These are phyloP conservation scores for Sus cebifrons DNA, from an alignment of 2,797 vertebrate species.

Conservation along the genomic window DNA sequence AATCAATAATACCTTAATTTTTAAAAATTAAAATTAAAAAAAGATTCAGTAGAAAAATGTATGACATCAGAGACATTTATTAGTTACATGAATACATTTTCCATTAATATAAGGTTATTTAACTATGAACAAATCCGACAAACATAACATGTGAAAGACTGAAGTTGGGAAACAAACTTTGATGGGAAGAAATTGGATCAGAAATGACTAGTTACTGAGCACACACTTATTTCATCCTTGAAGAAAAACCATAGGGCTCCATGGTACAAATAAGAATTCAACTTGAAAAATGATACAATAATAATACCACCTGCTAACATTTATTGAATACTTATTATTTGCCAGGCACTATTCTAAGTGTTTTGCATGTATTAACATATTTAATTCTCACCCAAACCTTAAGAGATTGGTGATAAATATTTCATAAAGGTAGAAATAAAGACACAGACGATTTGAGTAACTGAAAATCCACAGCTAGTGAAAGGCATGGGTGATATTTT, in stretches of 20 bases:
- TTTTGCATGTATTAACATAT: constrained; percentile 49
- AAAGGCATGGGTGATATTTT: background rate
- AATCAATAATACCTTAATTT: no score
- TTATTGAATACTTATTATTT: background rate
- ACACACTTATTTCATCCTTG: background rate
- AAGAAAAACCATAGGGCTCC: background rate
- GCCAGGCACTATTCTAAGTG: background rate
- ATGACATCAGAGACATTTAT: background rate
- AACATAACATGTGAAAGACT: background rate
- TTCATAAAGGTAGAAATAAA: constrained; percentile 7
- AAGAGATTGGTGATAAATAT: constrained; percentile 25
- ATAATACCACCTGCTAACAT: background rate
- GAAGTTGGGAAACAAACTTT: constrained; percentile 15
- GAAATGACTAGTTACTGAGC: background rate
- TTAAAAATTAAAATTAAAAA: no score
- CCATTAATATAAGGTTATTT: constrained; percentile 22
- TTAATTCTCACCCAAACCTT: constrained; percentile 45
- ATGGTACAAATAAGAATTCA: constrained; percentile 26
- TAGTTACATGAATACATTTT: background rate
- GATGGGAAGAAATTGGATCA: background rate
- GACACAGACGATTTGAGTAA: background rate
- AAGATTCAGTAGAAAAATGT: background rate
- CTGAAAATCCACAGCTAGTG: background rate
- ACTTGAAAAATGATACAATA: background rate
- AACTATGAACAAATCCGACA: background rate